phyloP scores from a whole-genome alignment of 2,797 vertebrate species.

The Melanogrammus aeglefinus region DNA sequence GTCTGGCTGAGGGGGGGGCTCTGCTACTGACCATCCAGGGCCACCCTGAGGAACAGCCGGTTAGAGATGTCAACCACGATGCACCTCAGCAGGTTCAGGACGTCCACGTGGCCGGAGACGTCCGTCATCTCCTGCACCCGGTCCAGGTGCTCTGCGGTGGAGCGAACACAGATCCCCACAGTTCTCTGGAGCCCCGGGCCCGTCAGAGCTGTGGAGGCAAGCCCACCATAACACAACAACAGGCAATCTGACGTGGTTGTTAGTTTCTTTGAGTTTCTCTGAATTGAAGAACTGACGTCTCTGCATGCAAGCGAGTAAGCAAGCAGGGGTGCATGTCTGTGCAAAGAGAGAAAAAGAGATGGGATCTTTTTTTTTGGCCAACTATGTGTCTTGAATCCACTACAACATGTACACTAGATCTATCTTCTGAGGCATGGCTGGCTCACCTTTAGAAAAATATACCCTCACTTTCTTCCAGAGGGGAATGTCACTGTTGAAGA shows the following conservation, averaged over 20 bases:
- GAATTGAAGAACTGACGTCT: background rate
- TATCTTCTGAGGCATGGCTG: background rate
- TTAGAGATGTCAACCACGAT: slow-evolving; percentile 91
- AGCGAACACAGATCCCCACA: slow-evolving; percentile 75
- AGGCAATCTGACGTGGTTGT: background rate
- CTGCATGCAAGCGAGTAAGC: background rate
- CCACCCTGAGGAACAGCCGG: slow-evolving; percentile 85
- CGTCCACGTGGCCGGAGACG: slow-evolving; percentile 74
- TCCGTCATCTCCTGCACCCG: slow-evolving; percentile 72
- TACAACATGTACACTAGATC: background rate
- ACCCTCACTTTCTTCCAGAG: slow-evolving; percentile 85
- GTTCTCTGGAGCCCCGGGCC: slow-evolving; percentile 85
- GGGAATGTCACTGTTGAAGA: slow-evolving; percentile 87
- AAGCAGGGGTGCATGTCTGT: background rate
- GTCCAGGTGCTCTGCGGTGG: slow-evolving; percentile 80
- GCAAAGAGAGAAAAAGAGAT: background rate
- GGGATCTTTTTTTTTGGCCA: background rate
- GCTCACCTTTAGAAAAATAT: slow-evolving; percentile 89
- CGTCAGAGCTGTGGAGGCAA: slow-evolving; percentile 78
- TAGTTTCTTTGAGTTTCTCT: background rate
- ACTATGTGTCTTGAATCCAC: background rate
- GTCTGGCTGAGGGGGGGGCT: background rate
- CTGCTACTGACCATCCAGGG: slow-evolving; percentile 80
- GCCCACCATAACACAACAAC: background rate
- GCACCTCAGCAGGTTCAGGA: slow-evolving; percentile 83